phyloP scores from a whole-genome alignment of 2,113 vertebrate species.

The Stictonetta naevosa region DNA sequence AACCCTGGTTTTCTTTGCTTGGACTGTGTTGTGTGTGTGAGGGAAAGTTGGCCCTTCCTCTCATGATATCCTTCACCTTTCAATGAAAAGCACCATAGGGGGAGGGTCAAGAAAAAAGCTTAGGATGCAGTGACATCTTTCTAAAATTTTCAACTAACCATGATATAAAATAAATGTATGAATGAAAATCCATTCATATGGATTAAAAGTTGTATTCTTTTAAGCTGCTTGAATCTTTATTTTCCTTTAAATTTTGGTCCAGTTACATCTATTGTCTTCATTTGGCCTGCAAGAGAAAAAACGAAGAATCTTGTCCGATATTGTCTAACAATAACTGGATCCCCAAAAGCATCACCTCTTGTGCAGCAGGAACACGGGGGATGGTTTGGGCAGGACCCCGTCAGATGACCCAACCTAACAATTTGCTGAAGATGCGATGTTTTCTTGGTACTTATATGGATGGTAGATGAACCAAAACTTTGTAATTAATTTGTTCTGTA shows the following conservation, averaged over 20 bases:
- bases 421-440: rapidly evolving
- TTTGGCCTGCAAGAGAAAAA: neutral
- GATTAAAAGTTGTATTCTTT: neutral
- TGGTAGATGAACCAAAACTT: neutral
- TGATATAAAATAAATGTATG: neutral
- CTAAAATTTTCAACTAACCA: neutral
- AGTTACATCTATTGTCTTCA: neutral
- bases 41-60: neutral
- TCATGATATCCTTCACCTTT: neutral
- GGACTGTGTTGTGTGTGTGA: rapidly evolving
- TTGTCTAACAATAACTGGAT: neutral
- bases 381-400: neutral
- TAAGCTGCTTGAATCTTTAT: neutral
- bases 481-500: neutral
- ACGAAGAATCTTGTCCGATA: neutral
- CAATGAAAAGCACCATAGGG: neutral
- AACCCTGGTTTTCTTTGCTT: neutral
- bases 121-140: neutral
- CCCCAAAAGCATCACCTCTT: neutral
- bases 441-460: neutral
- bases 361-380: neutral
- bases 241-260: neutral
- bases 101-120: neutral
- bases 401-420: neutral
- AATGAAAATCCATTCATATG: neutral